Percentiles rank a stretch among this genome's conserved stretches.
Conservation (phyloP, 1,140 invertebrate species). For the Drosophila tsacasi region DNA sequence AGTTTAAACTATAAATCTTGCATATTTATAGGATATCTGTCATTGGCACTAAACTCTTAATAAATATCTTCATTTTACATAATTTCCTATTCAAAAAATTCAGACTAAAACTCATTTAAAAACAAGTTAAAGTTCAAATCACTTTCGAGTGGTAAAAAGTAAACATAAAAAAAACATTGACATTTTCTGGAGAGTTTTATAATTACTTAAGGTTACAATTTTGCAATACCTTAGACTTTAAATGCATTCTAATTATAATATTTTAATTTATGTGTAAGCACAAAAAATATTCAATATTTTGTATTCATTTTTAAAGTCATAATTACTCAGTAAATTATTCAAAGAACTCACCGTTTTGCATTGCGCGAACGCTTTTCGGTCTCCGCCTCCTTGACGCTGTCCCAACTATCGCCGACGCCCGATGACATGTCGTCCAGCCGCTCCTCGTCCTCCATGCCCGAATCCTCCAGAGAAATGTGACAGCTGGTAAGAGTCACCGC, state of each 20-base stretch:
- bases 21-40: slow-evolving; percentile 7
- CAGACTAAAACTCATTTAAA: neutral
- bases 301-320: neutral
- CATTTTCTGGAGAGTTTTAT: neutral
- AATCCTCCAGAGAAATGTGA: slow-evolving; percentile 84
- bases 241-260: too few relatives aligned
- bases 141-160: neutral
- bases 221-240: too few relatives aligned
- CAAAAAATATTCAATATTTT: neutral
- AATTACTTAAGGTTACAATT: neutral
- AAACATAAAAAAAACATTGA: neutral
- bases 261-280: too few relatives aligned
- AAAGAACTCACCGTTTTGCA: slow-evolving; percentile 75
- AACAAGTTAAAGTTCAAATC: neutral
- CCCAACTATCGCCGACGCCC: slow-evolving; percentile 85
- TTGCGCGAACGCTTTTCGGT: slow-evolving; percentile 75
- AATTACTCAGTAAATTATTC: neutral
- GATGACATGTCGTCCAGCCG: slow-evolving; percentile 84
- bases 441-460: slow-evolving; percentile 84
- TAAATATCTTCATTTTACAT: slow-evolving; percentile 3
- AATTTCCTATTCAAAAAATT: neutral
- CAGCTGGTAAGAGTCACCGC: slow-evolving; percentile 81
- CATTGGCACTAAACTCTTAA: neutral
- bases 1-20: slow-evolving; percentile 1
- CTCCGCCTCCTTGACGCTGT: slow-evolving; percentile 84